phyloP scores from a whole-genome alignment of 1,140 invertebrate species.

The Nymphalis io region DNA sequence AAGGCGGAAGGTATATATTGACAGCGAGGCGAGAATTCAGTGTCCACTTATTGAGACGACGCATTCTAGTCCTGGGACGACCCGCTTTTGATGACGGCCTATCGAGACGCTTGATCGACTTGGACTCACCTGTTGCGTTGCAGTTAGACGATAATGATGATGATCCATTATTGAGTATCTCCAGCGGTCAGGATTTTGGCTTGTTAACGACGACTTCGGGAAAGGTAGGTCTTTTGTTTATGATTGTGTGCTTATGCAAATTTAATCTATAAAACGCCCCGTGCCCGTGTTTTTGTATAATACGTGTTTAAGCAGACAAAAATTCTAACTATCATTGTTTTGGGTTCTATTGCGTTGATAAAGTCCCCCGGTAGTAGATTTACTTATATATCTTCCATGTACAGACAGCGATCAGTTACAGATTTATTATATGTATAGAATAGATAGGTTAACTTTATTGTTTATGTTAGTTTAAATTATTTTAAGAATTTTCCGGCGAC shows the following conservation, averaged over 20 bases:
- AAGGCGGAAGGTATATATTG: slow-evolving; percentile 51
- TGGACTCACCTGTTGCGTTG: slow-evolving; percentile 60
- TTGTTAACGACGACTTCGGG: slow-evolving; percentile 89
- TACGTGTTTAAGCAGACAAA: too few relatives aligned
- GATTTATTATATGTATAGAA: too few relatives aligned
- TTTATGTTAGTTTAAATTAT: too few relatives aligned
- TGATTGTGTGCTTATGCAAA: neutral
- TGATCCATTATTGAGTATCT: slow-evolving; percentile 63
- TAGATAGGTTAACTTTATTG: too few relatives aligned
- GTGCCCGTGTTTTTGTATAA: too few relatives aligned
- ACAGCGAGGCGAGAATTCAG: slow-evolving; percentile 80
- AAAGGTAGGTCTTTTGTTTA: slow-evolving; percentile 76
- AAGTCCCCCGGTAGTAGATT: too few relatives aligned
- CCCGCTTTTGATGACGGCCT: slow-evolving; percentile 86
- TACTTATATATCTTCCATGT: too few relatives aligned
- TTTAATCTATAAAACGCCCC: neutral
- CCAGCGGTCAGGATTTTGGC: slow-evolving; percentile 92
- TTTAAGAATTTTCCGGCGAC: too few relatives aligned
- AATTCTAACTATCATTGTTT: too few relatives aligned
- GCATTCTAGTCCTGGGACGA: slow-evolving; percentile 88
- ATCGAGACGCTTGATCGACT: slow-evolving; percentile 53
- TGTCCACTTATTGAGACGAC: slow-evolving; percentile 82
- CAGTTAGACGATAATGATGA: slow-evolving; percentile 71
- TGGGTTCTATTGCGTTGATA: too few relatives aligned
- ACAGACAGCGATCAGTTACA: too few relatives aligned